These are phyloP conservation scores for Chaetoderma sp. DNA, from an alignment of 2,888 invertebrate species.

Conservation along the genomic window DNA sequence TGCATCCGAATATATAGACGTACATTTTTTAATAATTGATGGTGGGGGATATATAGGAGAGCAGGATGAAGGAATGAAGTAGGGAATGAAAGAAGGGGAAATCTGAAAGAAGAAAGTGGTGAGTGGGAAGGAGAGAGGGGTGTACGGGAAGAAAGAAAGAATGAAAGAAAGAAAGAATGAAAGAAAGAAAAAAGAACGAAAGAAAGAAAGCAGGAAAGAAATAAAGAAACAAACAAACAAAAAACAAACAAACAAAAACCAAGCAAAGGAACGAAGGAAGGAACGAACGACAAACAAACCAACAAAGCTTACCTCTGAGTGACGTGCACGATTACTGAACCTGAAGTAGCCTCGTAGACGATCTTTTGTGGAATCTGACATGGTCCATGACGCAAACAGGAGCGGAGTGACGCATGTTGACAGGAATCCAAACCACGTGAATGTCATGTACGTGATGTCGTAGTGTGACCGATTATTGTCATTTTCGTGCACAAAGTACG, in stretches of 20 bases:
- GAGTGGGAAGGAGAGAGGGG: background rate
- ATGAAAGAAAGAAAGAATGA: constrained; percentile 11
- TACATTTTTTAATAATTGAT: no score
- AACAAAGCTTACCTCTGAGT: no score
- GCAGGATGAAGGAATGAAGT: background rate
- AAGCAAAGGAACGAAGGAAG: no score
- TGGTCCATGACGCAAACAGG: constrained; percentile 77
- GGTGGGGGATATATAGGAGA: no score
- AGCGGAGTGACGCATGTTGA: constrained; percentile 78
- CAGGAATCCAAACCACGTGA: constrained; percentile 80
- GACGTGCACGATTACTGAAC: constrained; percentile 56
- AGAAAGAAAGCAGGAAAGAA: no score
- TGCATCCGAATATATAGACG: no score
- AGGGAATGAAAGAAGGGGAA: background rate
- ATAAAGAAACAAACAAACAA: no score
- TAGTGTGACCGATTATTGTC: constrained; percentile 78
- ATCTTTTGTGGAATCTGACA: constrained; percentile 67
- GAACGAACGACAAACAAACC: no score
- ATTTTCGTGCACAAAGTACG: constrained; percentile 77
- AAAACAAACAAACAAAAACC: no score
- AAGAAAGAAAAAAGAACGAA: constrained; percentile 17
- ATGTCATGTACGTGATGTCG: constrained; percentile 78
- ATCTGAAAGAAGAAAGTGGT: background rate
- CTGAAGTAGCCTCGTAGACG: constrained; percentile 62
- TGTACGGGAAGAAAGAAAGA: constrained; percentile 7